Conservation (phyloP, 2,113 vertebrate species). For the Proterorhinus semilunaris region DNA sequence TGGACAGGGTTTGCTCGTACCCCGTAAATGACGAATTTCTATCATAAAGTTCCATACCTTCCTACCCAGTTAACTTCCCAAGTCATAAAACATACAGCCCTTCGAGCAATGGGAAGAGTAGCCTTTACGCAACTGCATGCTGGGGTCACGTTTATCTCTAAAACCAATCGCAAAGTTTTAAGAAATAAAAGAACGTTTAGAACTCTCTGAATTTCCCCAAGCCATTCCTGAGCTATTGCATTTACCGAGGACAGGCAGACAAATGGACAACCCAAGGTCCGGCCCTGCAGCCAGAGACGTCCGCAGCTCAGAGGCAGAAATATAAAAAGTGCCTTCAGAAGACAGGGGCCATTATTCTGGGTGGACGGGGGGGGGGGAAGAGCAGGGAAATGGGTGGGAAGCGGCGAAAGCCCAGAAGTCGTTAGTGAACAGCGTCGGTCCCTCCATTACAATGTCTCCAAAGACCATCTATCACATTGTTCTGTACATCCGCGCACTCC, state of each 20-base stretch:
- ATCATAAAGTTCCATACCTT: no score
- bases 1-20: no score
- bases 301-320: slow-evolving; percentile 5
- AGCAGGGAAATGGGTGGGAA: neutral
- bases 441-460: slow-evolving; percentile 6
- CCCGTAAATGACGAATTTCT: no score
- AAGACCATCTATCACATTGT: slow-evolving; percentile 13
- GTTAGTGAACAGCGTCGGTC: neutral
- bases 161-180: neutral
- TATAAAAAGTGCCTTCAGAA: slow-evolving; percentile 2
- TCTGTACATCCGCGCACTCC: neutral
- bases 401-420: neutral
- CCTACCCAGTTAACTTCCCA: no score
- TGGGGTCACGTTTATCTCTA: neutral
- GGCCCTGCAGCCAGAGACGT: neutral
- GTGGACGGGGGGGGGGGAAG: neutral
- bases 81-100: neutral
- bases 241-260: slow-evolving; percentile 5
- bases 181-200: neutral
- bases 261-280: slow-evolving; percentile 4
- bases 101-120: neutral
- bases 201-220: neutral
- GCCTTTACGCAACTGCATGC: neutral
- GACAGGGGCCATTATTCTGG: slow-evolving; percentile 6
- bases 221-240: neutral